Evolutionary conservation across 2,888 invertebrate species (phyloP), one percentile per base, ranked within the genome.

Genomic region (Lysandra bellargus): DNA sequence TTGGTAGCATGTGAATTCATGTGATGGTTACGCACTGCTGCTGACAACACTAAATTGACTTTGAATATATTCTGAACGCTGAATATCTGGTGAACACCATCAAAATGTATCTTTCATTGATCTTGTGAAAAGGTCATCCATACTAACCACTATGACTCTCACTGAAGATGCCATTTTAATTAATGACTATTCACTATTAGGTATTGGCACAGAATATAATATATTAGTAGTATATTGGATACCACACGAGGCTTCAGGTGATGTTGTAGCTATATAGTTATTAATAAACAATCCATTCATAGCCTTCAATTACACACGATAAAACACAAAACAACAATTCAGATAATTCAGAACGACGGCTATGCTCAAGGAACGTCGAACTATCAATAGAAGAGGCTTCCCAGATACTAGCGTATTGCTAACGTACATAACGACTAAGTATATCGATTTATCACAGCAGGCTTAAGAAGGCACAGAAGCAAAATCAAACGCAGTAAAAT

Each of bases 391-490:
- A 64, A 64, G 64, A 64, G 64, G 64, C 12, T 64, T 61, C 4
- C 61, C 60, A n/a, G 23, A 30, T 64, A 23, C 12, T 30, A 64
- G 12, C 2, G 49, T 30, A 64, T 23, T 23, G 23, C 23, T 23
- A 23, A 23, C 23, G 12, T 23, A 9, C 12, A 30, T 23, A 64
- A 64, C 30, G 30, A 64, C 23, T 64, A 64, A 23, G 61, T 9
- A 61, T 49, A 75, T 75, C 53, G 75, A 75, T 75, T 53, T 75
- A 30, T 75, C 30, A 53, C 14, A 23, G 44, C 44, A 44, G 44
- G 40, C 49, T 44, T 33, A 30, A 4, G 37, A 12, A 12, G 30
- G 49, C 75, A 30, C 57, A 76, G 76, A 76, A 76, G 57, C 53
- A 49, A 53, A 49, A 69, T 37, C 69, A 69, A 69, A 69, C 9